phyloP scores from a whole-genome alignment of 2,888 invertebrate genomes.

The Smittia sp. region DNA sequence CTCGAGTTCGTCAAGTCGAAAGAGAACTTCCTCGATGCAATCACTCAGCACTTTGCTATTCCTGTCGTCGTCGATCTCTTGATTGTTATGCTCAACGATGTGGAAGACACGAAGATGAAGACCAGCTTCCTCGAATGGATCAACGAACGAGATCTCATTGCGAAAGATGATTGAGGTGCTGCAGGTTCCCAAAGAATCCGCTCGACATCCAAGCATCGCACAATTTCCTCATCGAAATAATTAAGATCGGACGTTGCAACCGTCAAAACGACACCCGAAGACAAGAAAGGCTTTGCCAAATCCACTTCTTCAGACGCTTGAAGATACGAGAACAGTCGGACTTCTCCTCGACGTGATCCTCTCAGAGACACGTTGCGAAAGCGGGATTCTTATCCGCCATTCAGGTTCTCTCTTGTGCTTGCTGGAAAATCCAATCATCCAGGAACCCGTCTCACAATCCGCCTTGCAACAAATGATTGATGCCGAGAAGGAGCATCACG shows the following conservation, averaged over 20 bases:
- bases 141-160: slow-evolving; percentile 81
- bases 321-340: slow-evolving; percentile 64
- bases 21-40: slow-evolving; percentile 80
- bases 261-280: slow-evolving; percentile 60
- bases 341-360: slow-evolving; percentile 74
- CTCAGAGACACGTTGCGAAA: slow-evolving; percentile 63
- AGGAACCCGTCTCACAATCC: slow-evolving; percentile 51
- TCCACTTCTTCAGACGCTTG: slow-evolving; percentile 69
- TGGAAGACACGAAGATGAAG: slow-evolving; percentile 71
- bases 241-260: slow-evolving; percentile 63
- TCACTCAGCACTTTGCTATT: slow-evolving; percentile 87
- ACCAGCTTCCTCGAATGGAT: slow-evolving; percentile 77
- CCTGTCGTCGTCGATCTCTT: slow-evolving; percentile 94
- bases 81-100: slow-evolving; percentile 77
- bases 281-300: slow-evolving; percentile 60
- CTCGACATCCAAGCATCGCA: slow-evolving; percentile 82
- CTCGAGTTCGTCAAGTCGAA: slow-evolving; percentile 87
- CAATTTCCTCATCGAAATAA: slow-evolving; percentile 85
- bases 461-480: slow-evolving; percentile 48
- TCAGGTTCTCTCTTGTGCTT: slow-evolving; percentile 75
- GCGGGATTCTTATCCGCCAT: slow-evolving; percentile 75
- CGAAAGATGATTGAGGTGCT: slow-evolving; percentile 67
- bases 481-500: slow-evolving; percentile 59
- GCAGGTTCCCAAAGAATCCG: slow-evolving; percentile 64
- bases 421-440: slow-evolving; percentile 54